Evolutionary conservation across 2,113 vertebrate genomes (phyloP).

Genomic region (Illadopsis cleaveri): DNA sequence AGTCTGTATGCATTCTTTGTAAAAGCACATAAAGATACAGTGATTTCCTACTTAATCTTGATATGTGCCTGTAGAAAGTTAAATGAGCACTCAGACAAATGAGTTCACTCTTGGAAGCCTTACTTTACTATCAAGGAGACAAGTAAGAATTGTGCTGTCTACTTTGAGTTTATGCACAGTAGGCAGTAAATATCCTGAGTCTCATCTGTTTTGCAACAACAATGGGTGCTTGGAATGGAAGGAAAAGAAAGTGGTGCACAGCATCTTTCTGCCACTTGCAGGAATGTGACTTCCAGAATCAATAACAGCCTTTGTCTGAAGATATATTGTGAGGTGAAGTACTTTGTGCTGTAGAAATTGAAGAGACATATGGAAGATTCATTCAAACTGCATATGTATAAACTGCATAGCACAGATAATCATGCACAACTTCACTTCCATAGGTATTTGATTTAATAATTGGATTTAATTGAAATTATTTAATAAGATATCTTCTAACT

Average conservation of each 20-base stretch:
- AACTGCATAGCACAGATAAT: not conserved
- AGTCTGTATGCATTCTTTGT: conserved; percentile 12
- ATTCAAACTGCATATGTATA: not conserved
- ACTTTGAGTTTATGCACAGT: conserved; percentile 1
- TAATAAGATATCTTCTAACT: not conserved
- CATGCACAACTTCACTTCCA: not conserved
- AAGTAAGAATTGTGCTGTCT: not conserved
- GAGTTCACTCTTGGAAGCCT: conserved; percentile 20
- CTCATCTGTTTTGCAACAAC: not conserved
- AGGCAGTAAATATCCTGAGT: conserved; percentile 28
- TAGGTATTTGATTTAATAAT: not conserved
- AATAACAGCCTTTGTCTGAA: conserved; percentile 25
- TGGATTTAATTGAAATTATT: not conserved
- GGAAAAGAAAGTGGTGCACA: not conserved
- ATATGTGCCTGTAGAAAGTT: conserved; percentile 17
- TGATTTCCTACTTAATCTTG: conserved; percentile 44
- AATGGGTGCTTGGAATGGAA: not conserved
- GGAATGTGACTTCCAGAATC: conserved; percentile 27
- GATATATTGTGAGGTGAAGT: not conserved
- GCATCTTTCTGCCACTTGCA: not conserved
- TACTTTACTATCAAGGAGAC: not conserved
- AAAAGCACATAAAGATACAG: conserved; percentile 13
- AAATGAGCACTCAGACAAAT: conserved; percentile 57
- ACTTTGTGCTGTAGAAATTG: not conserved
- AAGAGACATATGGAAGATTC: not conserved